Evolutionary conservation across 1,140 invertebrate genomes (phyloP).

Genomic region (Nymphalis io): DNA sequence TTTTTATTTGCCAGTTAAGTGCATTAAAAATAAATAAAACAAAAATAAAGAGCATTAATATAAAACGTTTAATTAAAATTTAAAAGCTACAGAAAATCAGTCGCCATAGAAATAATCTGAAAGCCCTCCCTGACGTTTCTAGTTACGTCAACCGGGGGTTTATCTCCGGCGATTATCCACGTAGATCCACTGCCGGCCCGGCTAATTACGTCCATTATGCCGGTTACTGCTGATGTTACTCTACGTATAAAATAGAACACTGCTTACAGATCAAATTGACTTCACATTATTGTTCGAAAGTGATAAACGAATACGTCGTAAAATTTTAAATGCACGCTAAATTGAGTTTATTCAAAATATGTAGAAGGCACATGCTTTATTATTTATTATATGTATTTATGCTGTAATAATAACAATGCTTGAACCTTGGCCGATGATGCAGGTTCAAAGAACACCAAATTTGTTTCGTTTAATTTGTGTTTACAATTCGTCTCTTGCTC

Average conservation of each 20-base stretch:
- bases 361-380: too few relatives aligned
- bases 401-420: too few relatives aligned
- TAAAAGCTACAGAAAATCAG: conserved; percentile 15
- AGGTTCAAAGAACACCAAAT: too few relatives aligned
- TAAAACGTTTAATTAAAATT: conserved; percentile 2
- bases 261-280: conserved; percentile 1
- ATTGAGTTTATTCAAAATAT: too few relatives aligned
- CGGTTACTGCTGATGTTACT: conserved; percentile 61
- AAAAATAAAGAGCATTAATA: neutral
- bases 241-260: conserved; percentile 38
- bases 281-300: neutral
- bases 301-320: too few relatives aligned
- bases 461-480: too few relatives aligned
- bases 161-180: conserved; percentile 68
- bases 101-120: conserved; percentile 27
- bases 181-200: conserved; percentile 54
- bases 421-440: too few relatives aligned
- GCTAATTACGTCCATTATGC: conserved; percentile 60
- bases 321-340: too few relatives aligned
- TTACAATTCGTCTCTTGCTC: too few relatives aligned
- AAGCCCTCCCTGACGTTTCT: conserved; percentile 53
- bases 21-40: conserved; percentile 2
- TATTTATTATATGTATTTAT: too few relatives aligned
- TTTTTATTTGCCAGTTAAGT: too few relatives aligned
- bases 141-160: conserved; percentile 57